Evolutionary conservation across 2,113 vertebrate species (phyloP).

Genomic region (Cnemophilus loriae): DNA sequence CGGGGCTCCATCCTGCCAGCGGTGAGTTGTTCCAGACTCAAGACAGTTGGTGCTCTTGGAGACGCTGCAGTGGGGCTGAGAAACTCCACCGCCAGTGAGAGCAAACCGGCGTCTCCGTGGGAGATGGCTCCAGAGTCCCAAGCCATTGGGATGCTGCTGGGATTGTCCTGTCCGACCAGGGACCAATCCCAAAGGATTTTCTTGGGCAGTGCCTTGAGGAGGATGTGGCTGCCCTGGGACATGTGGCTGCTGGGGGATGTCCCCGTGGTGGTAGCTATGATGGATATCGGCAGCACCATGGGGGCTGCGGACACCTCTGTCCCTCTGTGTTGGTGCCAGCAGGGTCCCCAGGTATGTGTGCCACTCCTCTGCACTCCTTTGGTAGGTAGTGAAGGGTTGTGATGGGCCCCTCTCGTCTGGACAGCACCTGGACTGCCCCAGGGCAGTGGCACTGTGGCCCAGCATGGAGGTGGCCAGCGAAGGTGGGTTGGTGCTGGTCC

Average conservation of each 20-base stretch:
- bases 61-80: not conserved
- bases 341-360: too few relatives aligned
- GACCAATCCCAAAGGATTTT: not conserved
- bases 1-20: not conserved
- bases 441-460: not conserved
- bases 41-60: not conserved
- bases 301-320: too few relatives aligned
- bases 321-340: too few relatives aligned
- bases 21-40: not conserved
- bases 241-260: not conserved
- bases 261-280: not conserved
- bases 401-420: too few relatives aligned
- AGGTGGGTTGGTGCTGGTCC: not conserved
- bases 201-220: not conserved
- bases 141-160: not conserved
- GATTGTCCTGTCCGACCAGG: not conserved
- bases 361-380: too few relatives aligned
- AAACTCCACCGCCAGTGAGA: not conserved
- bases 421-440: too few relatives aligned
- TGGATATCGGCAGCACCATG: too few relatives aligned
- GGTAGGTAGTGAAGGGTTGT: too few relatives aligned
- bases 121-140: not conserved
- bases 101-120: too few relatives aligned
- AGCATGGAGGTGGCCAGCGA: too few relatives aligned
- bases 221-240: not conserved